Percentiles rank a stretch among this genome's conserved stretches.
These are phyloP conservation scores for Bucorvus abyssinicus DNA, from an alignment of 2,797 vertebrate genomes.

Conservation along the genomic window DNA sequence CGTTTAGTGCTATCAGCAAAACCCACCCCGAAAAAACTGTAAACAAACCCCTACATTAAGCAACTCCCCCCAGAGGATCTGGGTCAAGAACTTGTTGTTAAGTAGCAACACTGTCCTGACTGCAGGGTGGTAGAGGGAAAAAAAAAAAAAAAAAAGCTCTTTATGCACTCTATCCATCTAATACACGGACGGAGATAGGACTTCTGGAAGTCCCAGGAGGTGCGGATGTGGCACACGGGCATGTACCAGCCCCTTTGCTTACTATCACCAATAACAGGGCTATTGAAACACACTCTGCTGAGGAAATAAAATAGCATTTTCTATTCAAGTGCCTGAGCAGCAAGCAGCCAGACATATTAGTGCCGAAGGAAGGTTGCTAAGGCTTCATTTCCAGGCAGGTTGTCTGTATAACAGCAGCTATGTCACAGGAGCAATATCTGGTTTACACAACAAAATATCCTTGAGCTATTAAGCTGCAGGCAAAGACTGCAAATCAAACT, in stretches of 20 bases:
- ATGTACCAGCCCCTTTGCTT: background rate
- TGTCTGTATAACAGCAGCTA: background rate
- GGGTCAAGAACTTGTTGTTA: background rate
- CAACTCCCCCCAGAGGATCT: background rate
- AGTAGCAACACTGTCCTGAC: background rate
- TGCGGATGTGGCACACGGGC: background rate
- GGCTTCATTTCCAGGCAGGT: background rate
- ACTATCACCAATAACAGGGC: background rate
- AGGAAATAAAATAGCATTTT: conserved; percentile 12
- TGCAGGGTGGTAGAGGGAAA: accelerated
- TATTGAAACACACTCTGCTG: background rate
- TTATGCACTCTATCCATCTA: background rate
- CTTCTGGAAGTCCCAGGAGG: background rate
- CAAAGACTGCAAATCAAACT: conserved; percentile 8
- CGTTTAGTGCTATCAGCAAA: background rate
- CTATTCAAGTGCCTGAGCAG: background rate
- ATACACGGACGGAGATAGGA: background rate
- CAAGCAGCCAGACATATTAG: background rate
- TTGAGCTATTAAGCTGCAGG: background rate
- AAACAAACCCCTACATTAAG: background rate
- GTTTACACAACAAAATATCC: conserved; percentile 35
- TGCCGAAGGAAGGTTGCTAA: background rate
- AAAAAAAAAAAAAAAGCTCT: background rate
- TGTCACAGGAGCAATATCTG: background rate
- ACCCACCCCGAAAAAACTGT: background rate